Conservation (phyloP, 2,888 invertebrate genomes). For the Ischnura elegans region DNA sequence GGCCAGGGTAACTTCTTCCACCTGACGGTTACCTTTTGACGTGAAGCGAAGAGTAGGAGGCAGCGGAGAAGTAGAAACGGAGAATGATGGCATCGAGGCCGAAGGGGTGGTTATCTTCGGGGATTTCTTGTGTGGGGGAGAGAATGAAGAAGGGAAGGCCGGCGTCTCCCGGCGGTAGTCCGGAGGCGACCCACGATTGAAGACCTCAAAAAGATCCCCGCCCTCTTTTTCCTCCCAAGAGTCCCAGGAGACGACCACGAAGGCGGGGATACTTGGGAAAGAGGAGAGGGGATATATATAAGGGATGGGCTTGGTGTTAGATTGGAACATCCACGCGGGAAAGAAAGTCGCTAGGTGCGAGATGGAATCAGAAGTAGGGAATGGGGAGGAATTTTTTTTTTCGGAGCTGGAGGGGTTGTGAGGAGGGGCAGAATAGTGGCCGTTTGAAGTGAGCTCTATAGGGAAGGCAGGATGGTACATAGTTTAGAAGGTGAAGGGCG, state of each 20-base stretch:
- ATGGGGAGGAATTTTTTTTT: neutral
- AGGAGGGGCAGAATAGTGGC: slow-evolving; percentile 20
- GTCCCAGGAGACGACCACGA: neutral
- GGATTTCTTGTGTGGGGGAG: slow-evolving; percentile 1
- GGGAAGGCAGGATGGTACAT: neutral
- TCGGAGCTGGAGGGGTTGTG: neutral
- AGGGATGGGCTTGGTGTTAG: too few relatives aligned
- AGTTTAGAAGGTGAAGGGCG: neutral
- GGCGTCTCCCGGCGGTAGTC: neutral
- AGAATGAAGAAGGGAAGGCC: slow-evolving; percentile 53
- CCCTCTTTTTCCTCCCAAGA: neutral
- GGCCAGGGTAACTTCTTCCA: too few relatives aligned
- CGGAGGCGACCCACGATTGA: slow-evolving; percentile 59
- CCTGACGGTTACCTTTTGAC: too few relatives aligned
- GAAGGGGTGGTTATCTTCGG: neutral
- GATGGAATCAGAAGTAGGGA: neutral
- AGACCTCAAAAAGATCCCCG: slow-evolving; percentile 43
- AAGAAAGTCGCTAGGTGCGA: neutral
- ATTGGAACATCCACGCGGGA: too few relatives aligned
- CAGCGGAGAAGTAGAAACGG: too few relatives aligned
- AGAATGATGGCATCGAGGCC: neutral
- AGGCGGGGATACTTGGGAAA: neutral
- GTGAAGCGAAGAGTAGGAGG: too few relatives aligned
- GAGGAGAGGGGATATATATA: neutral
- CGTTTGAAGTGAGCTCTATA: neutral